phyloP scores from a whole-genome alignment of 37 sponge, comb jelly and placozoan genomes.

The Axinella damicornis region DNA sequence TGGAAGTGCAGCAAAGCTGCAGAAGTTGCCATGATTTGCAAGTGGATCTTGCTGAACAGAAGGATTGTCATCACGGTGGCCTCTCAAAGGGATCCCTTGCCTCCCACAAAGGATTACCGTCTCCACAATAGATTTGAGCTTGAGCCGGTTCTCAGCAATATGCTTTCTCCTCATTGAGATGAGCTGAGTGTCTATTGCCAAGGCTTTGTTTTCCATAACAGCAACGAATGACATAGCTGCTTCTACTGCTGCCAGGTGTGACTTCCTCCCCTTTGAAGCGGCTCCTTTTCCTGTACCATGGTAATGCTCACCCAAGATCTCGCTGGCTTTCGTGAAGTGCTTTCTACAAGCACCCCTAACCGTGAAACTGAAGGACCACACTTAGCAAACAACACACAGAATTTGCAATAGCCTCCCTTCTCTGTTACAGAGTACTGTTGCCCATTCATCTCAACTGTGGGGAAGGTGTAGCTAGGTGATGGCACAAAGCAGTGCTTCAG shows the following conservation, averaged over 20 bases:
- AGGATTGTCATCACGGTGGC: slow-evolving; percentile 53
- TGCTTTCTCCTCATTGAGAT: slow-evolving; percentile 4
- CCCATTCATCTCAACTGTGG: too few species aligned
- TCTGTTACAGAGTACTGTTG: too few species aligned
- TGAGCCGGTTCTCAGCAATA: slow-evolving; percentile 39
- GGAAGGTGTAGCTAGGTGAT: too few species aligned
- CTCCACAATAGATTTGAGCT: slow-evolving; percentile 45
- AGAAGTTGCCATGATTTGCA: slow-evolving; percentile 33
- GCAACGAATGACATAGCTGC: slow-evolving; percentile 30
- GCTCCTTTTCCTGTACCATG: too few species aligned
- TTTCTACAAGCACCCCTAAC: too few species aligned
- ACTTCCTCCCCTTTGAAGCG: too few species aligned
- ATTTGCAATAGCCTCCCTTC: too few species aligned
- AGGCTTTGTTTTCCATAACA: slow-evolving; percentile 25
- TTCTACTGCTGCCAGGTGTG: slow-evolving; percentile 26
- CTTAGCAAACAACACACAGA: too few species aligned
- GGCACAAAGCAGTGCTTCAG: too few species aligned
- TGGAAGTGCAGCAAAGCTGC: slow-evolving; percentile 52
- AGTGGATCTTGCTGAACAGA: background rate
- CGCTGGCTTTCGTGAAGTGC: too few species aligned
- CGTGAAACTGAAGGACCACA: too few species aligned
- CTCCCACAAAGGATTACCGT: slow-evolving; percentile 58
- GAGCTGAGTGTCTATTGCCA: slow-evolving; percentile 37
- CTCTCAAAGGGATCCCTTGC: slow-evolving; percentile 55
- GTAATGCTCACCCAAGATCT: too few species aligned